These are phyloP conservation scores for Syngnathus typhle DNA, from an alignment of 2,113 vertebrate species.

Conservation along the genomic window DNA sequence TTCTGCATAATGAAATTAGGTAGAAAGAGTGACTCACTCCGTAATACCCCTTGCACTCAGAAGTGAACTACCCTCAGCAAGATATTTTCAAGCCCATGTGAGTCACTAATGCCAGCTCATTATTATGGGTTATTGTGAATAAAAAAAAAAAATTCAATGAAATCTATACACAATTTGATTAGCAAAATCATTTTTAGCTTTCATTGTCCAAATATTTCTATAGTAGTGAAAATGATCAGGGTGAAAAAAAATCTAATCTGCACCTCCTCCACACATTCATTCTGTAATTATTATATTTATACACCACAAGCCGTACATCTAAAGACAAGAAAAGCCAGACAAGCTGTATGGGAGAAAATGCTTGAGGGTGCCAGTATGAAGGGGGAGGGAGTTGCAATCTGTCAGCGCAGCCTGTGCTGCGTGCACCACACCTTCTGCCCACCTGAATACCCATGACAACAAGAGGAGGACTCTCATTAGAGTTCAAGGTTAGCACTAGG, in stretches of 20 bases:
- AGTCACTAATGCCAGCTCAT: neutral
- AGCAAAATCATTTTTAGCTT: too few relatives aligned
- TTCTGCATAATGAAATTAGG: neutral
- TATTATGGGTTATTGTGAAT: neutral
- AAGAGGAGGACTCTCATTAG: slow-evolving; percentile 40
- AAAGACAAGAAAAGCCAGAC: slow-evolving; percentile 36
- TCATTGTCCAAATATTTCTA: neutral
- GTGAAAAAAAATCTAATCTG: neutral
- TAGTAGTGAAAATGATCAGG: neutral
- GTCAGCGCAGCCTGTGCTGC: slow-evolving; percentile 53
- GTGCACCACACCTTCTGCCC: slow-evolving; percentile 32
- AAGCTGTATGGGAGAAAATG: slow-evolving; percentile 41
- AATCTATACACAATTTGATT: neutral
- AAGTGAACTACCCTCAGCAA: neutral
- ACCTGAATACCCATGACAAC: slow-evolving; percentile 51
- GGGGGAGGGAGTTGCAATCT: slow-evolving; percentile 47
- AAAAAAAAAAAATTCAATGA: neutral
- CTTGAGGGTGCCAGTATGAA: slow-evolving; percentile 45
- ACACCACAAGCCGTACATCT: slow-evolving; percentile 4
- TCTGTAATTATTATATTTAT: slow-evolving; percentile 14
- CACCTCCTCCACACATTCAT: neutral
- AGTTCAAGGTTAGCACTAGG: slow-evolving; percentile 67
- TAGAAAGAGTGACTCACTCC: neutral
- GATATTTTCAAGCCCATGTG: neutral
- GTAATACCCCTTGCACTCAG: neutral